Conservation (phyloP, 2,113 vertebrate species). For the Aspiorhynchus laticeps region DNA sequence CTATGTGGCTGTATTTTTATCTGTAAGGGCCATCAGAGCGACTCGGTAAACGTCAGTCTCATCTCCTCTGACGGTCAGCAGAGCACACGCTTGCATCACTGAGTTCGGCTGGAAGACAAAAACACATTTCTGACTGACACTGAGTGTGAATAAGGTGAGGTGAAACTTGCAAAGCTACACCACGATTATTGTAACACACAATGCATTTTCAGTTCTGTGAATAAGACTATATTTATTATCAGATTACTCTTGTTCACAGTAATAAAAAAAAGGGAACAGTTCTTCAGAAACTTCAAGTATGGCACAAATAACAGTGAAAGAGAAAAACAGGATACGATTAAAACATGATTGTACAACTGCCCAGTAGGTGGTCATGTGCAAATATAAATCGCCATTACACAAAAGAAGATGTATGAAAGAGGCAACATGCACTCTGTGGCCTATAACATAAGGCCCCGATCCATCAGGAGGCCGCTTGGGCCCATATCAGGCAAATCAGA, state of each 20-base stretch:
- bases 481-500: too few species aligned
- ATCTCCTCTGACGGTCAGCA: conserved; percentile 80
- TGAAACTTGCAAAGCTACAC: neutral
- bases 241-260: neutral
- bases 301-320: neutral
- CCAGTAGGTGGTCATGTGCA: too few species aligned
- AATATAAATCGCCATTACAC: too few species aligned
- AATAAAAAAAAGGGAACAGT: too few species aligned
- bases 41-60: conserved; percentile 78
- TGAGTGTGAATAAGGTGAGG: neutral
- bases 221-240: neutral
- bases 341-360: too few species aligned
- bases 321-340: too few species aligned
- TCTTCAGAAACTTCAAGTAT: neutral
- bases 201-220: neutral
- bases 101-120: conserved; percentile 76
- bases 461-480: too few species aligned
- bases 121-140: conserved; percentile 41
- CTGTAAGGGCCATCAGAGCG: conserved; percentile 68
- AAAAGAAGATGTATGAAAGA: too few species aligned
- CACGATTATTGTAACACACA: neutral
- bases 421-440: too few species aligned
- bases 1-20: conserved; percentile 8
- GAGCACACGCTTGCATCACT: conserved; percentile 71
- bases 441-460: too few species aligned